Percentiles rank a stretch among this genome's conserved stretches.
These are phyloP conservation scores for Sericinus montela DNA, from an alignment of 2,888 invertebrate species.

Conservation along the genomic window DNA sequence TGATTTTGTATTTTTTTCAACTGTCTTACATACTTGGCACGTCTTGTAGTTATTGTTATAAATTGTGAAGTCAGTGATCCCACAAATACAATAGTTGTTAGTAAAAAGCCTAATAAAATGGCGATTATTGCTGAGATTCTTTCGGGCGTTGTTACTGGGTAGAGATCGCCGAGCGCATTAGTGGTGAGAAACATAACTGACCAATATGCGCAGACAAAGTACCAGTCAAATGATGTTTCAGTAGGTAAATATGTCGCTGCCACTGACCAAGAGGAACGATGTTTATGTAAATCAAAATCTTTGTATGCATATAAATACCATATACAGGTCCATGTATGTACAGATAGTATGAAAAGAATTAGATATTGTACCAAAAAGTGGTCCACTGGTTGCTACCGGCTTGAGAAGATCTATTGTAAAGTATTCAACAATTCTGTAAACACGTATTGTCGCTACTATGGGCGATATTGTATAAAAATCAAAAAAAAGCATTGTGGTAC, in stretches of 20 bases:
- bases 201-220: slow-evolving; percentile 68
- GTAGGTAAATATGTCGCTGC: slow-evolving; percentile 56
- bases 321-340: slow-evolving; percentile 69
- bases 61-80: slow-evolving; percentile 73
- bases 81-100: slow-evolving; percentile 72
- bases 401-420: slow-evolving; percentile 63
- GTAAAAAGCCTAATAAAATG: slow-evolving; percentile 61
- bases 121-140: slow-evolving; percentile 56
- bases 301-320: slow-evolving; percentile 67
- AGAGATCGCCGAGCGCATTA: slow-evolving; percentile 67
- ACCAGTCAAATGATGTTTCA: slow-evolving; percentile 63
- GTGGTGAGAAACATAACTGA: slow-evolving; percentile 69
- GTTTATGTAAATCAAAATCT: slow-evolving; percentile 48
- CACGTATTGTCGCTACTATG: slow-evolving; percentile 53
- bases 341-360: slow-evolving; percentile 58
- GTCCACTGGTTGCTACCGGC: slow-evolving; percentile 73
- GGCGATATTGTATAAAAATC: slow-evolving; percentile 58
- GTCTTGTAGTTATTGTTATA: slow-evolving; percentile 67
- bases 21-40: slow-evolving; percentile 63
- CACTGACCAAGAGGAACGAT: slow-evolving; percentile 60
- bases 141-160: slow-evolving; percentile 62
- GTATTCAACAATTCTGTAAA: slow-evolving; percentile 63
- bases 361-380: slow-evolving; percentile 71
- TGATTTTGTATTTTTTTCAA: slow-evolving; percentile 66
- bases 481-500: too few relatives aligned